A percentile compares a stretch with the other conserved stretches of the same genome.
phyloP scores from a whole-genome alignment of 2,888 invertebrate genomes.

The Melipona bicolor region DNA sequence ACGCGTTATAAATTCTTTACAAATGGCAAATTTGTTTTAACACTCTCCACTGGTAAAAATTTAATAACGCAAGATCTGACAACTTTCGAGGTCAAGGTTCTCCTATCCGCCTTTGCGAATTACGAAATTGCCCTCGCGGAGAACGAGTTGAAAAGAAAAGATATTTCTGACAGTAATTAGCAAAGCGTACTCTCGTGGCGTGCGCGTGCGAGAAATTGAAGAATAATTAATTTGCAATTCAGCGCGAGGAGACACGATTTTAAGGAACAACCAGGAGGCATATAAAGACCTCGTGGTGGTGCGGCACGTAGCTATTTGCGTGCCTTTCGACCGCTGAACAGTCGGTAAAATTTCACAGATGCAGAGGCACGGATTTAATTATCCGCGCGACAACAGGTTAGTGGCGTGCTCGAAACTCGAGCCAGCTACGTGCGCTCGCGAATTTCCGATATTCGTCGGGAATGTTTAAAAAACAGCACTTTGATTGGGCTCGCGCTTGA shows the following conservation, averaged over 20 bases:
- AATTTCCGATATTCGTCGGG: slow-evolving; percentile 6
- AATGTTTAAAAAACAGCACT: neutral
- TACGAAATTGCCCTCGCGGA: neutral
- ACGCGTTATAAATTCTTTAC: too few relatives aligned
- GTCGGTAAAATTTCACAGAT: too few relatives aligned
- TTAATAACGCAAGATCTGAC: too few relatives aligned
- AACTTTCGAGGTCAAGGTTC: too few relatives aligned
- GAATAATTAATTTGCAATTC: too few relatives aligned
- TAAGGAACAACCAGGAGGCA: slow-evolving; percentile 17
- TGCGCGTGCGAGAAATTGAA: too few relatives aligned
- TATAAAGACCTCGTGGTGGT: neutral
- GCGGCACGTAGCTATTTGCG: too few relatives aligned
- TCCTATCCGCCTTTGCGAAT: neutral
- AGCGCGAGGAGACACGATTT: neutral
- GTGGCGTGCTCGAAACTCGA: neutral
- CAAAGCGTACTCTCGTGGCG: slow-evolving; percentile 12
- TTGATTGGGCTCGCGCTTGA: neutral
- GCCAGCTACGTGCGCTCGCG: slow-evolving; percentile 7
- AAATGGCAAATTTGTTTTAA: too few relatives aligned
- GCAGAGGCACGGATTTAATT: too few relatives aligned
- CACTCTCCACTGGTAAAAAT: too few relatives aligned
- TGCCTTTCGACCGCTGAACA: too few relatives aligned
- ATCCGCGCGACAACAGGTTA: neutral
- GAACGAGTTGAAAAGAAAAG: neutral
- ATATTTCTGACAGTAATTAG: slow-evolving; percentile 10